Evolutionary conservation across 2,797 vertebrate genomes (phyloP).

Genomic region (Anguilla megastoma): DNA sequence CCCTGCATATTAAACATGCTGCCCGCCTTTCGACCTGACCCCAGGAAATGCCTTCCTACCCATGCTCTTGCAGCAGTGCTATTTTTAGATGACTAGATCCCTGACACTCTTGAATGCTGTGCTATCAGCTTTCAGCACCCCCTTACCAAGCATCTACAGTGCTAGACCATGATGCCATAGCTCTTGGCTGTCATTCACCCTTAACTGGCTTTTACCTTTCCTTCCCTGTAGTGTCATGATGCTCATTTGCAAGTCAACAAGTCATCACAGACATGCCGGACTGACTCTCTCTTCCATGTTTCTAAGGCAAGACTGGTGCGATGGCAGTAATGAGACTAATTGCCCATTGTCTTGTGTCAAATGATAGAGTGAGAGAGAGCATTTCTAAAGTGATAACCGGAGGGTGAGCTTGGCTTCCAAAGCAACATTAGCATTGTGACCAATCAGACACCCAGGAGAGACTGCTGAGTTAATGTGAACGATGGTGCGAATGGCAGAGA

Average conservation of each 20-base stretch:
- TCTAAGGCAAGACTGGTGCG: neutral
- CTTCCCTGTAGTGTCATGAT: neutral
- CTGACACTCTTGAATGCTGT: neutral
- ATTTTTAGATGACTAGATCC: constrained; percentile 31
- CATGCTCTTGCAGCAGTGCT: constrained; percentile 4
- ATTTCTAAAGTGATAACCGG: neutral
- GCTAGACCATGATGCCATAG: constrained; percentile 26
- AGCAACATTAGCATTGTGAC: neutral
- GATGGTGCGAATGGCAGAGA: neutral
- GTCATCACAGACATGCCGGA: neutral
- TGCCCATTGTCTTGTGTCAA: neutral
- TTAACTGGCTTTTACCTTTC: neutral
- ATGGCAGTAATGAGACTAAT: neutral
- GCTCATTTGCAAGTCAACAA: neutral
- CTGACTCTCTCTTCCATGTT: neutral
- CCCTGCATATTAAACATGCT: neutral
- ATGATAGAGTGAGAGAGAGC: neutral
- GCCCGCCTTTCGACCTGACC: neutral
- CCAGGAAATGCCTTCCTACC: constrained; percentile 13
- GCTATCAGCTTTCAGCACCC: constrained; percentile 29
- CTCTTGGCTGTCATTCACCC: neutral
- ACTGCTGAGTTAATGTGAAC: neutral
- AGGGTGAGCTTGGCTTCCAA: neutral
- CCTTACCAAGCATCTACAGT: constrained; percentile 21
- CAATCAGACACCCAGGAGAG: neutral